A percentile compares a stretch with the other conserved stretches of the same genome.
These are phyloP conservation scores for Helicoverpa zea DNA, from an alignment of 1,140 invertebrate genomes.

Conservation along the genomic window DNA sequence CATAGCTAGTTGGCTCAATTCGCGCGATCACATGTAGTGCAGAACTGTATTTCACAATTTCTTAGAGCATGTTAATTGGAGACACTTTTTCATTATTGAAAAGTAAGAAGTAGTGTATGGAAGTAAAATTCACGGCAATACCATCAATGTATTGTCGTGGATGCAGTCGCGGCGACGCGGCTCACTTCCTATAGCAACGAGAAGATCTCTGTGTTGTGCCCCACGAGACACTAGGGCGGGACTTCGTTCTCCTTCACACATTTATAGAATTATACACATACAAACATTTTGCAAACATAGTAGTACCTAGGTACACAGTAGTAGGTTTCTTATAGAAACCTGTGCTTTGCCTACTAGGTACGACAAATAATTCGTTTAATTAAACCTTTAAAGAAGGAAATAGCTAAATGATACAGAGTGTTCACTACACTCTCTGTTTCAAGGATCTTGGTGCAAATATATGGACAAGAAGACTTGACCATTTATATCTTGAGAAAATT, in stretches of 20 bases:
- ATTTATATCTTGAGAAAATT: too few species aligned
- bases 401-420: too few species aligned
- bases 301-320: too few species aligned
- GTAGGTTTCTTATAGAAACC: too few species aligned
- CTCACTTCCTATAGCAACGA: conserved; percentile 73
- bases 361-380: too few species aligned
- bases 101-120: conserved; percentile 44
- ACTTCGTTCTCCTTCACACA: conserved; percentile 83
- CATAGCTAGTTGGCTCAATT: conserved; percentile 42
- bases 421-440: too few species aligned
- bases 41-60: neutral
- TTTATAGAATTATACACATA: conserved; percentile 41
- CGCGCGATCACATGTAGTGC: conserved; percentile 51
- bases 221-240: conserved; percentile 69
- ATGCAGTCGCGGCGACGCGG: conserved; percentile 65
- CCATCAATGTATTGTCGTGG: conserved; percentile 62
- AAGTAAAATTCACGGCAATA: conserved; percentile 72
- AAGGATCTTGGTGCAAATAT: too few species aligned
- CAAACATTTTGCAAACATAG: neutral
- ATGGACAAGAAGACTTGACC: too few species aligned
- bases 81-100: neutral
- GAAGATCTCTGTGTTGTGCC: conserved; percentile 81
- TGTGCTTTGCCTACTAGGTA: too few species aligned
- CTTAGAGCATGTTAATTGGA: conserved; percentile 14
- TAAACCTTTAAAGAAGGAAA: too few species aligned